phyloP scores from a whole-genome alignment of 2,113 vertebrate species.

The Romanogobio albipinnatus region DNA sequence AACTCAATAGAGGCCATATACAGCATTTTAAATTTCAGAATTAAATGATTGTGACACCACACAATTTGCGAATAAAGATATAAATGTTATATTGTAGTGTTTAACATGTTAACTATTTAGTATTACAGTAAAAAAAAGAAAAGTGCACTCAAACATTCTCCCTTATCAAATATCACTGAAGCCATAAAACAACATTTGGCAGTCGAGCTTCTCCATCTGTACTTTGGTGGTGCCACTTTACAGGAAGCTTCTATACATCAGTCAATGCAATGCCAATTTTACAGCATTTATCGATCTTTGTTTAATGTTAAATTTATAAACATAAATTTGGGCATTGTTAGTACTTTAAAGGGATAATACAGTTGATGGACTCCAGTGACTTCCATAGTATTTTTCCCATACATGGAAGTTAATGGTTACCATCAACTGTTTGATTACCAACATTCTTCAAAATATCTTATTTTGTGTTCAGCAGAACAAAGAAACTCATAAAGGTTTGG shows the following conservation, averaged over 20 bases:
- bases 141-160: background rate
- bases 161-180: background rate
- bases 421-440: too few species aligned
- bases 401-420: too few species aligned
- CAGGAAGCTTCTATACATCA: background rate
- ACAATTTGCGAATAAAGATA: background rate
- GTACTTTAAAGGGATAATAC: too few species aligned
- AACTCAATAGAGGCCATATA: background rate
- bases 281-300: background rate
- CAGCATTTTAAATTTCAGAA: background rate
- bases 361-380: too few species aligned
- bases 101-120: background rate
- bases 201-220: background rate
- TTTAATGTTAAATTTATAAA: background rate
- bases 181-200: slow-evolving; percentile 42
- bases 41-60: background rate
- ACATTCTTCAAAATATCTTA: too few species aligned
- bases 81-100: background rate
- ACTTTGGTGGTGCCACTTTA: background rate
- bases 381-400: too few species aligned
- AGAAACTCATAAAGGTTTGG: too few species aligned
- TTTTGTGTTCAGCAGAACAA: too few species aligned
- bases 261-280: background rate
- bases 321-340: background rate
- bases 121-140: too few species aligned